phyloP scores from a whole-genome alignment of 1,140 invertebrate genomes.

The Pteromalus puparum region DNA sequence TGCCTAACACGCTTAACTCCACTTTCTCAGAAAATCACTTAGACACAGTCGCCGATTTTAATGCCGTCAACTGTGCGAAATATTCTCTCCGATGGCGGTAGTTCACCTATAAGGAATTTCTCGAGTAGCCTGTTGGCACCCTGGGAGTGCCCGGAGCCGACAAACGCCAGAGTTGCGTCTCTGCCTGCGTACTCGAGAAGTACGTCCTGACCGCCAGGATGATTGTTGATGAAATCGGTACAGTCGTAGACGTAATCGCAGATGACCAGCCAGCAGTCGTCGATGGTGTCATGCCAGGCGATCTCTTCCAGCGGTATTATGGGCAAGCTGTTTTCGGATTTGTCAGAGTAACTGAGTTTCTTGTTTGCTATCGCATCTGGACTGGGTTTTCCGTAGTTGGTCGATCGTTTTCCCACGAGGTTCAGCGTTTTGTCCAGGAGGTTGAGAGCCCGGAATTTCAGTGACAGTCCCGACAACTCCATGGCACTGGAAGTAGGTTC shows the following conservation, averaged over 20 bases:
- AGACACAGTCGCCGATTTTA: conserved; percentile 58
- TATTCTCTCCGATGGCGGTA: conserved; percentile 82
- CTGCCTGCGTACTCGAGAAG: conserved; percentile 90
- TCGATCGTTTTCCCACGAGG: neutral
- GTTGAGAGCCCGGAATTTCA: conserved; percentile 10
- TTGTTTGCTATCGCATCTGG: neutral
- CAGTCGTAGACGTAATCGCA: conserved; percentile 87
- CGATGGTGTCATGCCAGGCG: conserved; percentile 78
- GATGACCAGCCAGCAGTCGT: conserved; percentile 84
- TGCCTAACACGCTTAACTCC: too few species aligned
- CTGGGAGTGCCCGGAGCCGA: conserved; percentile 86
- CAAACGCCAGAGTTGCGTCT: conserved; percentile 90
- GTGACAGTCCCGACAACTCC: neutral
- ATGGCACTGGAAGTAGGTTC: neutral
- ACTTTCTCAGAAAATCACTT: neutral
- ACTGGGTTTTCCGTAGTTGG: neutral
- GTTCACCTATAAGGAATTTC: conserved; percentile 83
- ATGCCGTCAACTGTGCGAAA: conserved; percentile 77
- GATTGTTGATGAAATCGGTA: conserved; percentile 83
- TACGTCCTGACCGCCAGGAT: conserved; percentile 91
- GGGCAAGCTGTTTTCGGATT: conserved; percentile 45
- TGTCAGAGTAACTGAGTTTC: neutral
- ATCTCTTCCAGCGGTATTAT: conserved; percentile 80
- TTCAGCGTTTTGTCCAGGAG: neutral
- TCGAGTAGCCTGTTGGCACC: conserved; percentile 79